These are phyloP conservation scores for Cheilosia vulpina DNA, from an alignment of 2,888 invertebrate genomes.

Conservation along the genomic window DNA sequence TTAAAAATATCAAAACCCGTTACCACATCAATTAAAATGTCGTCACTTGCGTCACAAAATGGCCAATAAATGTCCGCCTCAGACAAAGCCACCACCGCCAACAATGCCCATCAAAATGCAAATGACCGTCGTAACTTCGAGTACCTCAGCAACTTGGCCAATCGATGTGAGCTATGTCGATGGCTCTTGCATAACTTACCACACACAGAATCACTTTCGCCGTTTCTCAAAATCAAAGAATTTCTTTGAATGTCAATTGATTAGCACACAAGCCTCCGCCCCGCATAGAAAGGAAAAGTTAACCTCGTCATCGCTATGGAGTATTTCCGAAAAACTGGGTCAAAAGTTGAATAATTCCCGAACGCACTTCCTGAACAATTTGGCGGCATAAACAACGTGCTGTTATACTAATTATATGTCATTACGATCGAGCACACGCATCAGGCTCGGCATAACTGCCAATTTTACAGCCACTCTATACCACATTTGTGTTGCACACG, in stretches of 20 bases:
- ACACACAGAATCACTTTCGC: conserved; percentile 28
- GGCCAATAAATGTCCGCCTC: neutral
- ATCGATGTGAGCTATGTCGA: neutral
- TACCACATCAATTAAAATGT: neutral
- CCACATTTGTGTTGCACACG: conserved; percentile 10
- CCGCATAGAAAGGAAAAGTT: conserved; percentile 34
- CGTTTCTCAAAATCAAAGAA: conserved; percentile 36
- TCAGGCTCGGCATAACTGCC: conserved; percentile 4
- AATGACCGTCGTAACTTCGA: conserved; percentile 28
- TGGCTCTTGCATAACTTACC: conserved; percentile 44
- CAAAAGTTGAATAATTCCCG: conserved; percentile 29
- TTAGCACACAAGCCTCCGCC: neutral
- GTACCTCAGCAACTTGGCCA: neutral
- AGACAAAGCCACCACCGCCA: neutral
- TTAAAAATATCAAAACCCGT: too few relatives aligned
- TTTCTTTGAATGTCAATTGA: conserved; percentile 48
- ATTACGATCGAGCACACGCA: conserved; percentile 38
- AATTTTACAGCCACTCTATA: conserved; percentile 14
- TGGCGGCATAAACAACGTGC: conserved; percentile 20
- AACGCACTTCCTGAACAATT: conserved; percentile 50
- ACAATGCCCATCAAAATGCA: conserved; percentile 17
- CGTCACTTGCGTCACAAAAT: conserved; percentile 14
- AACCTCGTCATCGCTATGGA: neutral
- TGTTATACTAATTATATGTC: conserved; percentile 26
- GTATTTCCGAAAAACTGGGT: neutral